phyloP scores from a whole-genome alignment of 2,888 invertebrate genomes.

The Drosophila phalerata region DNA sequence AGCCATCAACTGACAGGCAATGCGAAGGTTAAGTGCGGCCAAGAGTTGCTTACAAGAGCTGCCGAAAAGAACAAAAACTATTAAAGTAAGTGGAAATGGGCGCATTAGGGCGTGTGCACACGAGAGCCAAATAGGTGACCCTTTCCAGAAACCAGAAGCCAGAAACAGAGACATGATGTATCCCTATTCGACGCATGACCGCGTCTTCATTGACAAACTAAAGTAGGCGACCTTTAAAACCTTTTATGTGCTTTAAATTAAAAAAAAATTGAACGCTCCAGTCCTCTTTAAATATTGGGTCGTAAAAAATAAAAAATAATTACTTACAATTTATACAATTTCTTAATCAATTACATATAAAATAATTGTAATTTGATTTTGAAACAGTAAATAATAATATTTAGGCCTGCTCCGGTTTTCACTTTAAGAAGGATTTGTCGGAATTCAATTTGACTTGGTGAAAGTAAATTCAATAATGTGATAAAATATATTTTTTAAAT shows the following conservation, averaged over 20 bases:
- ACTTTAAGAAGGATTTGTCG: no score
- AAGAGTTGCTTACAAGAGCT: constrained; percentile 54
- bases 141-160: constrained; percentile 2
- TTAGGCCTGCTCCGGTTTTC: no score
- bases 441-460: no score
- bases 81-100: constrained; percentile 79
- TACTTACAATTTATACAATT: no score
- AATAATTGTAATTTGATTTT: background rate
- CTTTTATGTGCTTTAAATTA: constrained; percentile 71
- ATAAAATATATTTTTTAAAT: no score
- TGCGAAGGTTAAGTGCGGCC: constrained; percentile 39
- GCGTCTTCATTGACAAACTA: constrained; percentile 41
- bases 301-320: no score
- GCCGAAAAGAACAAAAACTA: constrained; percentile 67
- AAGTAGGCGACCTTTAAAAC: constrained; percentile 53
- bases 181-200: constrained; percentile 39
- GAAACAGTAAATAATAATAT: no score
- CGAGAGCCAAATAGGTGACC: constrained; percentile 7
- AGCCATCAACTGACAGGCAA: constrained; percentile 45
- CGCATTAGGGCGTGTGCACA: constrained; percentile 65
- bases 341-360: background rate
- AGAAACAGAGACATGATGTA: background rate
- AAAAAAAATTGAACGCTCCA: constrained; percentile 11
- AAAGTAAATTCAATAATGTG: no score
- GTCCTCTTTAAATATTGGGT: background rate